These are phyloP conservation scores for Procambarus clarkii DNA, from an alignment of 1,140 invertebrate species.

Conservation along the genomic window DNA sequence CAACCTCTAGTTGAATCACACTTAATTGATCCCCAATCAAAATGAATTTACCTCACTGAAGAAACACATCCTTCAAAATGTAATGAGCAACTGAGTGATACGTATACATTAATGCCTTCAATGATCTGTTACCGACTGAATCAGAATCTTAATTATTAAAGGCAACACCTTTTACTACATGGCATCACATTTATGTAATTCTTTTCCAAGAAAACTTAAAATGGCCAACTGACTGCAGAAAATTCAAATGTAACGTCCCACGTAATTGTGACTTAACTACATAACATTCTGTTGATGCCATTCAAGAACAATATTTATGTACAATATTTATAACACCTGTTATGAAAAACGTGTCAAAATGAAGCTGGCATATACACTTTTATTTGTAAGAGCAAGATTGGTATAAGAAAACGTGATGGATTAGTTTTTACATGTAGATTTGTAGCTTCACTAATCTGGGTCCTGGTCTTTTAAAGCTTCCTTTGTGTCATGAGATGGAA, in stretches of 20 bases:
- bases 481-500: background rate
- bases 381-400: constrained; percentile 23
- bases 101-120: background rate
- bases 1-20: constrained; percentile 21
- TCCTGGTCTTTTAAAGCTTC: background rate
- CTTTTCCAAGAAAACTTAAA: background rate
- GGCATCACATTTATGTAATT: background rate
- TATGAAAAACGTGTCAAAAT: background rate
- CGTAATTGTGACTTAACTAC: background rate
- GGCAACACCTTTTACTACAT: background rate
- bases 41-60: background rate
- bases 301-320: background rate
- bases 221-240: background rate
- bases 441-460: background rate
- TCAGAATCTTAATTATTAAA: background rate
- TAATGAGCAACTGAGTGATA: background rate
- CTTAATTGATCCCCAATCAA: constrained; percentile 14
- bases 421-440: background rate
- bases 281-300: background rate
- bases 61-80: background rate
- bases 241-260: background rate
- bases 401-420: constrained; percentile 32
- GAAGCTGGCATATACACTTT: constrained; percentile 7
- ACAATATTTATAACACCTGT: background rate
- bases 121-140: background rate